phyloP scores from a whole-genome alignment of 2,797 vertebrate species.

The Hydrophis major region DNA sequence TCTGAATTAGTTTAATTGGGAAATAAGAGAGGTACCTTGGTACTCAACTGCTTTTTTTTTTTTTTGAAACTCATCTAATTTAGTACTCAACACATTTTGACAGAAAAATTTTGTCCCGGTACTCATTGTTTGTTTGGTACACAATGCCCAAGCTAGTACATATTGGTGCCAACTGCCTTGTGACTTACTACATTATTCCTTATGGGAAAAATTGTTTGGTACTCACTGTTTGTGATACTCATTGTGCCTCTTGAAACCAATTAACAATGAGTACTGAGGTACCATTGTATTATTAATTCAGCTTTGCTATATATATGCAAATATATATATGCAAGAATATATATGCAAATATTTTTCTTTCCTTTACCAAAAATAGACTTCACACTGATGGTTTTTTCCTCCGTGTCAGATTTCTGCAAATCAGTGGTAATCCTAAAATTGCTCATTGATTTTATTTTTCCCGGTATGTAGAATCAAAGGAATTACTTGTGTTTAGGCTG shows the following conservation, averaged over 20 bases:
- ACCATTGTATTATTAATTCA: background rate
- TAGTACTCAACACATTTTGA: background rate
- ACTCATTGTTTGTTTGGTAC: background rate
- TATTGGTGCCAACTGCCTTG: background rate
- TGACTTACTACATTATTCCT: background rate
- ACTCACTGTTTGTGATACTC: background rate
- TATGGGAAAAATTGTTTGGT: background rate
- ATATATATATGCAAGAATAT: background rate
- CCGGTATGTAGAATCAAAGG: background rate
- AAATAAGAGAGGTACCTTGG: background rate
- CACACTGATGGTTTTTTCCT: background rate
- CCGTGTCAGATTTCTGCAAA: background rate
- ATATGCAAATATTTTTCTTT: background rate
- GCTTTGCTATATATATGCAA: background rate
- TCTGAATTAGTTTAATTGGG: background rate
- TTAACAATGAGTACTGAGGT: background rate
- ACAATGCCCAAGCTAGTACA: background rate
- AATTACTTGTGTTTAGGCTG: background rate
- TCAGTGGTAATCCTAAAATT: background rate
- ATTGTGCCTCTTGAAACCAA: background rate
- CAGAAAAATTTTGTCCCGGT: background rate
- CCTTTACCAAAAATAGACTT: background rate
- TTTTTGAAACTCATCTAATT: background rate
- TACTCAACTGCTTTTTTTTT: background rate
- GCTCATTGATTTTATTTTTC: background rate